Evolutionary conservation across 2,113 vertebrate species (phyloP).

Genomic region (Aspiorhynchus laticeps): DNA sequence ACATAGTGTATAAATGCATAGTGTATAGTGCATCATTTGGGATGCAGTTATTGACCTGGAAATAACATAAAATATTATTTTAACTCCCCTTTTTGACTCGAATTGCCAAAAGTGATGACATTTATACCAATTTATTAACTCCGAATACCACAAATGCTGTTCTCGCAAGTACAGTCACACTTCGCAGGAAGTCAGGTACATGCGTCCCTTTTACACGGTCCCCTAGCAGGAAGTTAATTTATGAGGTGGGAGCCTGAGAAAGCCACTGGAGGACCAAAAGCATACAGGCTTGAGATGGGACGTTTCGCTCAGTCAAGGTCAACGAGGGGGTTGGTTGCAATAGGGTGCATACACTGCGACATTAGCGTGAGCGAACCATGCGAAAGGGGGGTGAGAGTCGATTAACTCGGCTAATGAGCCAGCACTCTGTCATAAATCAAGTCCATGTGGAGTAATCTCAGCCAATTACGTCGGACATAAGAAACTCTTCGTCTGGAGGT

Average conservation of each 20-base stretch:
- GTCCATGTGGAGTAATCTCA: slow-evolving; percentile 76
- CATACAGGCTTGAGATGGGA: slow-evolving; percentile 55
- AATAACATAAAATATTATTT: too few species aligned
- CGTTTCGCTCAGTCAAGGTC: slow-evolving; percentile 63
- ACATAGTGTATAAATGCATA: too few species aligned
- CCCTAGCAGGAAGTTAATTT: slow-evolving; percentile 65
- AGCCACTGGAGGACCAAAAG: slow-evolving; percentile 61
- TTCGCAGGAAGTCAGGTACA: slow-evolving; percentile 14
- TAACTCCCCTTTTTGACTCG: too few species aligned
- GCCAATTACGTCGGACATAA: slow-evolving; percentile 72
- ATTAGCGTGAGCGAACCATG: slow-evolving; percentile 24
- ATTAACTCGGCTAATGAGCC: slow-evolving; percentile 79
- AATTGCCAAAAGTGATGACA: too few species aligned
- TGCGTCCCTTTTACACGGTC: slow-evolving; percentile 44
- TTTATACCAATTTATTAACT: not conserved
- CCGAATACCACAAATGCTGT: not conserved
- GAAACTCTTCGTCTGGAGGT: slow-evolving; percentile 61
- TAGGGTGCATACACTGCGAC: slow-evolving; percentile 31
- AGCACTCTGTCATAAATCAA: slow-evolving; percentile 78
- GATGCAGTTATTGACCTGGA: too few species aligned
- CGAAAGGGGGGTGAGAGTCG: slow-evolving; percentile 54
- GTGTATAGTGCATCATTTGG: too few species aligned
- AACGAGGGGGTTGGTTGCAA: slow-evolving; percentile 48
- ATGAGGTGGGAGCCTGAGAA: slow-evolving; percentile 60
- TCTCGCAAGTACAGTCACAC: not conserved